Evolutionary conservation across 2,888 invertebrate species (phyloP).

Genomic region (Teleogryllus oceanicus): DNA sequence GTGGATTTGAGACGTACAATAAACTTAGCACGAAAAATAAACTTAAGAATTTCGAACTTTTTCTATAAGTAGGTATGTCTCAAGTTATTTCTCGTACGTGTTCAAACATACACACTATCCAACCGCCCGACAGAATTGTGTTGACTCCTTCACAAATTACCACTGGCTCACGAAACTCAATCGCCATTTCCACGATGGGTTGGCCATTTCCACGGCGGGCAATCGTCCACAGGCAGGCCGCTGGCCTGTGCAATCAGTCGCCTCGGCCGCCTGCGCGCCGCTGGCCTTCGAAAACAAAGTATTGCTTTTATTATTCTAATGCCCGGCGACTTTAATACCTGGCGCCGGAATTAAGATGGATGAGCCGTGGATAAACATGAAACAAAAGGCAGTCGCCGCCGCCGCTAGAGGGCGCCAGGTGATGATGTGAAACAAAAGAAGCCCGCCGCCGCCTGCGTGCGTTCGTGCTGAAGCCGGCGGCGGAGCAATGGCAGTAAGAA

Average conservation of each 20-base stretch:
- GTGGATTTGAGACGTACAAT: too few species aligned
- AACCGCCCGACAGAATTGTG: too few species aligned
- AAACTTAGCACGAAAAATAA: too few species aligned
- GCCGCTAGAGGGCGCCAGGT: constrained; percentile 27
- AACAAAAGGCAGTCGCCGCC: constrained; percentile 27
- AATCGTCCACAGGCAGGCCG: background rate
- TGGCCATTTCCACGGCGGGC: background rate
- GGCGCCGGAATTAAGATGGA: constrained; percentile 30
- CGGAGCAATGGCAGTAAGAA: too few species aligned
- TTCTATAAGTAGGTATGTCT: too few species aligned
- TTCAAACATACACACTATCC: too few species aligned
- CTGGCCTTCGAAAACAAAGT: background rate
- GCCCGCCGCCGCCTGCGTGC: background rate
- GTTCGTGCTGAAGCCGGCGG: too few species aligned
- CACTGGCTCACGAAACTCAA: too few species aligned
- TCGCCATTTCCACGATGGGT: too few species aligned
- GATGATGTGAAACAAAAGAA: constrained; percentile 31
- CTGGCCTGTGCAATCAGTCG: background rate
- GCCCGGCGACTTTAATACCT: constrained; percentile 29
- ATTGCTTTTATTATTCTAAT: constrained; percentile 18
- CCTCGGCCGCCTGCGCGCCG: background rate
- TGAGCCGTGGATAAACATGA: constrained; percentile 32
- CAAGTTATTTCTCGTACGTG: too few species aligned
- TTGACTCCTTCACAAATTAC: too few species aligned
- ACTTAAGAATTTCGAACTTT: too few species aligned